A percentile compares a stretch with the other conserved stretches of the same genome.
phyloP scores from a whole-genome alignment of 2,113 vertebrate species.

The Nycticebus coucang region DNA sequence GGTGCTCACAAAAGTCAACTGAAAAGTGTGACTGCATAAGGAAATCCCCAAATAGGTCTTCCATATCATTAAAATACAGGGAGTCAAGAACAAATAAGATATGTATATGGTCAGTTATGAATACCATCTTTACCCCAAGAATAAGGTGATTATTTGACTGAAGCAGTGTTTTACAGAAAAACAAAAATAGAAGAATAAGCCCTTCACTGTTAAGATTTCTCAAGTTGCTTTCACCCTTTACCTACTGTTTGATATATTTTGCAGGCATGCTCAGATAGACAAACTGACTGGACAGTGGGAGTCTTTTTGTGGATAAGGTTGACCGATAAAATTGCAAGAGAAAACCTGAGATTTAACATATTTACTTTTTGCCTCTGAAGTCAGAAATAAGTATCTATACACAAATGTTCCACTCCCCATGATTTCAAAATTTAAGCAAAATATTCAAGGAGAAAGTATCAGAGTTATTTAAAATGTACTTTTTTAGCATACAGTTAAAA shows the following conservation, averaged over 20 bases:
- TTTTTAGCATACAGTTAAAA: not conserved
- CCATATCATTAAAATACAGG: not conserved
- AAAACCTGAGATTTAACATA: not conserved
- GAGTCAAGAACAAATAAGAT: not conserved
- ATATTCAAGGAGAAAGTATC: constrained; percentile 24
- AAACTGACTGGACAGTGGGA: not conserved
- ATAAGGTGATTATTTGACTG: not conserved
- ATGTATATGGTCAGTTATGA: not conserved
- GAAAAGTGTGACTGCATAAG: not conserved
- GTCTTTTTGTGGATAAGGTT: not conserved
- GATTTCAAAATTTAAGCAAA: not conserved
- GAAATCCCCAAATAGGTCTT: not conserved
- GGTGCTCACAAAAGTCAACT: not conserved
- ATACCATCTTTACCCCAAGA: not conserved
- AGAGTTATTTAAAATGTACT: constrained; percentile 17
- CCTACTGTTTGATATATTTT: not conserved
- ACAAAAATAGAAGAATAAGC: not conserved
- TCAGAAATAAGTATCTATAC: not conserved
- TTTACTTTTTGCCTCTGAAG: not conserved
- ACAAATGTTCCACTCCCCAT: not conserved
- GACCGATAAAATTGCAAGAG: not conserved
- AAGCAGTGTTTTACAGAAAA: constrained; percentile 12
- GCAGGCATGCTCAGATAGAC: not conserved
- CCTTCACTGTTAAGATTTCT: not conserved
- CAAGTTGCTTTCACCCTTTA: not conserved